Evolutionary conservation across 2,113 vertebrate species (phyloP), one percentile per base, ranked within the genome.

Genomic region (Scytalopus superciliaris): DNA sequence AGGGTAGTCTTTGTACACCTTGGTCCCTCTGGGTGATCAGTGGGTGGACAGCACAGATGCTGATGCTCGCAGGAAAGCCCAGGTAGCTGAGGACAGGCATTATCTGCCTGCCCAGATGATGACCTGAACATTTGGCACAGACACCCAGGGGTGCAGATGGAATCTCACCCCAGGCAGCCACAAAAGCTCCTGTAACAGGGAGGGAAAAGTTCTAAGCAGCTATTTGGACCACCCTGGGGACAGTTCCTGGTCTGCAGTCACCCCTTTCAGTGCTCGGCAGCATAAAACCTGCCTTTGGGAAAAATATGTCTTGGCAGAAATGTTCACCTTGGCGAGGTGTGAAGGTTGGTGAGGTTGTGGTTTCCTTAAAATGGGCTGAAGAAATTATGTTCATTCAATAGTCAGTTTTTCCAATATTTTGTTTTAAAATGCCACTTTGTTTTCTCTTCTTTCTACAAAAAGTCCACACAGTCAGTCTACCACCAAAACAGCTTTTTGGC

Each of bases 1-100:
- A 49, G 10, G 11, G 16, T 0, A 2, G 7, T 2, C 11, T 83
- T 19, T 10, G 11, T 45, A 21, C 15, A 24, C 8, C 9, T 55
- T 14, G 7, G 15, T 44, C 11, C 30, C 18, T 74, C 31, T 68
- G 56, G 42, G 5, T 67, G 53, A 49, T 19, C 0, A 1, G 37
- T 37, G 16, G 12, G 18, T 33, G 72, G 39, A 40, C 14, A 25
- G 16, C 8, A 21, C 13, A 59, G 67, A 24, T 9, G 21, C 28
- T 0, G 0, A 2, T 19, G 45, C 27, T 67, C 4, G 1, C 27
- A 67, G 55, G 12, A 6, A 59, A 86, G 15, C 16, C 6, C 22
- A 35, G n/a, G 19, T 23, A 85, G 27, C 16, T 70, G 75, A 56
- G 30, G 63, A 49, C 3, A 52, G 33, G 3, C 0, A 0, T 35